phyloP scores from a whole-genome alignment of 1,140 invertebrate species.

The Helicoverpa zea region DNA sequence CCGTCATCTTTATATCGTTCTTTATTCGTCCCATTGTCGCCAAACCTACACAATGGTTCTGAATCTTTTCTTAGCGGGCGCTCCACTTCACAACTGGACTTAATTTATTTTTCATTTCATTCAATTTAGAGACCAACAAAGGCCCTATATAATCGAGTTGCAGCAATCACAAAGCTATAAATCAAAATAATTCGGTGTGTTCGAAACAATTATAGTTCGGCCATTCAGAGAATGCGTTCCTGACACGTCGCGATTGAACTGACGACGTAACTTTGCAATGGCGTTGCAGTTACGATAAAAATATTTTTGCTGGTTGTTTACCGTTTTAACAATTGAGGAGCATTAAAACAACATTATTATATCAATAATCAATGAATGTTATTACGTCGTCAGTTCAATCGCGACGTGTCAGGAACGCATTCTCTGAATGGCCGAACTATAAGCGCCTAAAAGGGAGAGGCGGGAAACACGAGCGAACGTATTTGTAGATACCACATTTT shows the following conservation, averaged over 20 bases:
- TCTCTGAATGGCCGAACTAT: too few species aligned
- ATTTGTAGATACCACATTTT: conserved; percentile 57
- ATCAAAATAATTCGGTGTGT: conserved; percentile 83
- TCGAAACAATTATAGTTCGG: conserved; percentile 83
- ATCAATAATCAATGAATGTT: too few species aligned
- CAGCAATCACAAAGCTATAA: conserved; percentile 83
- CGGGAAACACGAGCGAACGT: conserved; percentile 56
- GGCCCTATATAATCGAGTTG: conserved; percentile 81
- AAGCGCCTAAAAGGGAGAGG: conserved; percentile 70
- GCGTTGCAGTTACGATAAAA: too few species aligned
- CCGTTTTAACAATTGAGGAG: too few species aligned
- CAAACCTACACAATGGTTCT: conserved; percentile 51
- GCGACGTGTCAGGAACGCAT: too few species aligned
- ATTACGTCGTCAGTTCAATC: too few species aligned
- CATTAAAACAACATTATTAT: too few species aligned
- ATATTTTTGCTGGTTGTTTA: too few species aligned
- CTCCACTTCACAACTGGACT: conserved; percentile 66
- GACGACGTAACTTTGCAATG: too few species aligned
- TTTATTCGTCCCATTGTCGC: conserved; percentile 60
- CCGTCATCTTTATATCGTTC: conserved; percentile 37
- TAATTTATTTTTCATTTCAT: conserved; percentile 84
- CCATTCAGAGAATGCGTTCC: too few species aligned
- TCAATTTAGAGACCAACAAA: conserved; percentile 78
- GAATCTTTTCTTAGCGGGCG: conserved; percentile 59
- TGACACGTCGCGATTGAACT: too few species aligned